phyloP scores from a whole-genome alignment of 2,888 invertebrate species.

The Eupeodes latifasciatus region DNA sequence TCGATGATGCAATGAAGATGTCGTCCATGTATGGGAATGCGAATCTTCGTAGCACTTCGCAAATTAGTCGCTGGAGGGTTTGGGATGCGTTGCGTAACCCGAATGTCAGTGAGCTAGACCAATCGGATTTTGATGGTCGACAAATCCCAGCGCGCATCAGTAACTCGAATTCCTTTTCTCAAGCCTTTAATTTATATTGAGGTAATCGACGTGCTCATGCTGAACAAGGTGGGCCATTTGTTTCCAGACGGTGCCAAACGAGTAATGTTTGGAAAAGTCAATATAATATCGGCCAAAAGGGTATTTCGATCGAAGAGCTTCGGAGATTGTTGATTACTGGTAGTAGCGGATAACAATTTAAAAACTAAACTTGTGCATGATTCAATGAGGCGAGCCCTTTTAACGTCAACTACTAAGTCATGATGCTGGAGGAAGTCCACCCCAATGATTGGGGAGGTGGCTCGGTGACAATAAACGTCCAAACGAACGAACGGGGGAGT shows the following conservation, averaged over 20 bases:
- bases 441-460: constrained; percentile 31
- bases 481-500: no score
- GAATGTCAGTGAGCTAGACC: constrained; percentile 2
- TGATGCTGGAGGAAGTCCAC: constrained; percentile 36
- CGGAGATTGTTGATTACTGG: constrained; percentile 4
- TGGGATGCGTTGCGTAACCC: constrained; percentile 8
- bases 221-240: not conserved
- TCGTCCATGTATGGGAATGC: constrained; percentile 33
- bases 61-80: constrained; percentile 49
- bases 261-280: not conserved
- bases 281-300: not conserved
- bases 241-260: not conserved
- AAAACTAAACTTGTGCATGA: not conserved
- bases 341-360: not conserved
- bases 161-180: not conserved
- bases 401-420: constrained; percentile 32
- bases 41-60: constrained; percentile 4
- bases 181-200: no score
- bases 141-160: not conserved
- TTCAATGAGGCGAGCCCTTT: constrained; percentile 15
- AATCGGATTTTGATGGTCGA: constrained; percentile 5
- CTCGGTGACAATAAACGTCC: constrained; percentile 22
- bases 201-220: not conserved
- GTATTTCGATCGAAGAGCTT: constrained; percentile 24
- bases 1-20: constrained; percentile 25